Evolutionary conservation across 2,888 invertebrate species (phyloP).

Genomic region (Drosophila buzzatii): DNA sequence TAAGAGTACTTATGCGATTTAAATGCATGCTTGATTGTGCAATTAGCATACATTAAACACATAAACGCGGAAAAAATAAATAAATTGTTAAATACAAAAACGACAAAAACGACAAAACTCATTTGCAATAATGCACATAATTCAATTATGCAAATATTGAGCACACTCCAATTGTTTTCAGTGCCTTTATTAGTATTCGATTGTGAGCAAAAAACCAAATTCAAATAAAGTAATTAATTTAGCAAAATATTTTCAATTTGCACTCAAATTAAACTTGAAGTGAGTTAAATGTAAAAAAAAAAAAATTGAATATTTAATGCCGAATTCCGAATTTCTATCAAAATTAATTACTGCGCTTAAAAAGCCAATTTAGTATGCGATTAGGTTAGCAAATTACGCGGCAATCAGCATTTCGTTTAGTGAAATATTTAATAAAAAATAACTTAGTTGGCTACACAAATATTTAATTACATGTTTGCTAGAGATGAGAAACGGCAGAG

Average conservation of each 20-base stretch:
- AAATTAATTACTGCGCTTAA: slow-evolving; percentile 42
- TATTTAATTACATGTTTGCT: slow-evolving; percentile 20
- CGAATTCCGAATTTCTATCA: slow-evolving; percentile 65
- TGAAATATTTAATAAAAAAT: slow-evolving; percentile 36
- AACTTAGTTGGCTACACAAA: slow-evolving; percentile 40
- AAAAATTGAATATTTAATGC: slow-evolving; percentile 51
- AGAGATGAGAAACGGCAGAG: neutral
- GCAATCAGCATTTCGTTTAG: slow-evolving; percentile 9
- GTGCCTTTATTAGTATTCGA: slow-evolving; percentile 40
- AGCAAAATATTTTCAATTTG: slow-evolving; percentile 9
- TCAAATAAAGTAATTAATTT: slow-evolving; percentile 13
- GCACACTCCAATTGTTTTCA: slow-evolving; percentile 17
- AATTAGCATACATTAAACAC: slow-evolving; percentile 64
- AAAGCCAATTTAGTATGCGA: slow-evolving; percentile 64
- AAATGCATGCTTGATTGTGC: slow-evolving; percentile 10
- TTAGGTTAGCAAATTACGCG: slow-evolving; percentile 62
- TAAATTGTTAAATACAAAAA: slow-evolving; percentile 48
- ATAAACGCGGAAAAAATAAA: slow-evolving; percentile 27
- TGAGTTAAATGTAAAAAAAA: slow-evolving; percentile 27
- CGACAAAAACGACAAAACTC: too few relatives aligned
- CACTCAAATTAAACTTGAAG: neutral
- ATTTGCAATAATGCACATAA: slow-evolving; percentile 55
- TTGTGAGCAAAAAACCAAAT: slow-evolving; percentile 5
- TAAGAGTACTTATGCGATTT: slow-evolving; percentile 18
- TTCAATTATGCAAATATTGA: slow-evolving; percentile 60